Evolutionary conservation across 2,797 vertebrate genomes (phyloP).

Genomic region (Bradypodion ventrale): DNA sequence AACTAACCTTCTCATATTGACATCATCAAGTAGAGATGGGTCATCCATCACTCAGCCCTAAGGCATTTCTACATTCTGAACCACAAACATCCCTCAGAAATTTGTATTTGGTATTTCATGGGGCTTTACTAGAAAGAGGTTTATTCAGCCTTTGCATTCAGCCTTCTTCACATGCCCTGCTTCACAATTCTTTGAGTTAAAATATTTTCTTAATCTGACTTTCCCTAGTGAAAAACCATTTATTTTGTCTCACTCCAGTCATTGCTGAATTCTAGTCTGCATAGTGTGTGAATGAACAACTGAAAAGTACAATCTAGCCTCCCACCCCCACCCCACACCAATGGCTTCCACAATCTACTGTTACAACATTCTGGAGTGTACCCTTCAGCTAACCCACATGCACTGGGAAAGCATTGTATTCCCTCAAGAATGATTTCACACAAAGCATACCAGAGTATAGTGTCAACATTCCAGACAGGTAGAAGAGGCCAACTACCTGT

Average conservation of each 20-base stretch:
- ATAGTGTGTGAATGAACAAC: neutral
- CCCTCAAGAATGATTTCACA: neutral
- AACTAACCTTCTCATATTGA: neutral
- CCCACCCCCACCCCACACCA: too few species aligned
- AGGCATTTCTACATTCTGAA: neutral
- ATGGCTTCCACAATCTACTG: neutral
- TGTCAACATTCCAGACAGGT: conserved; percentile 11
- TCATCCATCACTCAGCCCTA: neutral
- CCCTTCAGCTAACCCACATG: neutral
- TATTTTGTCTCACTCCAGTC: neutral
- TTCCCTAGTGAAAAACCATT: neutral
- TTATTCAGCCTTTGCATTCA: neutral
- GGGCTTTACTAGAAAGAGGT: neutral
- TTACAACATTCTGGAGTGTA: neutral
- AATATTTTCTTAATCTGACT: neutral
- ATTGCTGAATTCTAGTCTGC: neutral
- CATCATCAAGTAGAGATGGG: neutral
- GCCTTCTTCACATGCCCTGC: neutral
- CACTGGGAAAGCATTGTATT: neutral
- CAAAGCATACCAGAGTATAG: neutral
- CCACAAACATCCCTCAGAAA: neutral
- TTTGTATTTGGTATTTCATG: neutral
- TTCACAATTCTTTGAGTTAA: neutral
- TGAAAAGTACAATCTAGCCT: neutral
- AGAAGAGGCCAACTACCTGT: neutral